Evolutionary conservation across 2,113 vertebrate genomes (phyloP).

Genomic region (Brachirus orientalis): DNA sequence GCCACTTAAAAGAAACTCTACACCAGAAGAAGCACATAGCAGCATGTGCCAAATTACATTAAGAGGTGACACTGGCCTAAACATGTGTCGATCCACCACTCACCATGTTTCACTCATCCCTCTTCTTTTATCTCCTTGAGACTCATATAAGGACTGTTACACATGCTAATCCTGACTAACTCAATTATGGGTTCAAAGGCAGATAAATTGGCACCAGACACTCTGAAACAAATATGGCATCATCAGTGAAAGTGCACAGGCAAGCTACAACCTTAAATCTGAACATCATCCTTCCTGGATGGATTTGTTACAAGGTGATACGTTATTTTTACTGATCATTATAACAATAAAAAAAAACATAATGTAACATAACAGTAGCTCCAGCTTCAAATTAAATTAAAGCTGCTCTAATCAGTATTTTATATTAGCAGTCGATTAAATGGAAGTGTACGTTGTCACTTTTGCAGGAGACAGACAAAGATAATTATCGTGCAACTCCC

Average conservation of each 20-base stretch:
- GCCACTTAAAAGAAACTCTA: slow-evolving; percentile 83
- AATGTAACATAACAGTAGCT: too few relatives aligned
- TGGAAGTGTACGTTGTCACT: too few relatives aligned
- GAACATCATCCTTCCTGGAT: background rate
- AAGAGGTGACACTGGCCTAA: slow-evolving; percentile 70
- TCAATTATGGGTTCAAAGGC: slow-evolving; percentile 69
- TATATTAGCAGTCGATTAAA: too few relatives aligned
- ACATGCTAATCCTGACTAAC: slow-evolving; percentile 64
- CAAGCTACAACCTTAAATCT: slow-evolving; percentile 21
- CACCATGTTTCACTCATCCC: slow-evolving; percentile 22
- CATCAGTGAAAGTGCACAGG: slow-evolving; percentile 17
- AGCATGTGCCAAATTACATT: slow-evolving; percentile 75
- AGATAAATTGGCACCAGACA: slow-evolving; percentile 66
- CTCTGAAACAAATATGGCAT: slow-evolving; percentile 16
- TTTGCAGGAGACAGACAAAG: too few relatives aligned
- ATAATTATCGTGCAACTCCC: too few relatives aligned
- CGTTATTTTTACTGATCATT: too few relatives aligned
- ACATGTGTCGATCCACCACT: slow-evolving; percentile 55
- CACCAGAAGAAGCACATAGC: slow-evolving; percentile 75
- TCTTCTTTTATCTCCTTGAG: slow-evolving; percentile 60
- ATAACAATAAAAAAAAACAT: background rate
- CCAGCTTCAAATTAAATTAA: too few relatives aligned
- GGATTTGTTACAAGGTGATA: too few relatives aligned
- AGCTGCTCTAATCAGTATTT: too few relatives aligned
- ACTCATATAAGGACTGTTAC: slow-evolving; percentile 41